Evolutionary conservation across 2,797 vertebrate species (phyloP), one percentile per base, ranked within the genome.

Genomic region (Epinephelus malabaricus): DNA sequence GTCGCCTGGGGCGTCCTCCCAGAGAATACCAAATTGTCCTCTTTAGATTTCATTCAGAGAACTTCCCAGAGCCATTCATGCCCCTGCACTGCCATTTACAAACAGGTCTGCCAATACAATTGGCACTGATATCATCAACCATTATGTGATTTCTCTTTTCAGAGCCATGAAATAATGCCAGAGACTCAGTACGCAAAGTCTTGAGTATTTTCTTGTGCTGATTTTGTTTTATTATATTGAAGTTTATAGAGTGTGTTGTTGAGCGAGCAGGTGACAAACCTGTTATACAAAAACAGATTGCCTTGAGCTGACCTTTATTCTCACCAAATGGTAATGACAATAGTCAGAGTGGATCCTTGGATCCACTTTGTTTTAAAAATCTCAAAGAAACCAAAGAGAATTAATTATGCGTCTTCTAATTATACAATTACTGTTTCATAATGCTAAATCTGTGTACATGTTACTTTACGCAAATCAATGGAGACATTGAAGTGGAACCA

Each of bases 41-140:
- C 63, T 85, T 85, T 59, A 58, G 60, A 63, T 76, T 88, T 82
- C 53, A 71, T 86, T 70, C 76, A 76, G 78, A 58, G 53, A 63
- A 66, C 53, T 73, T 87, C 73, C 38, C 8, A 13, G 19, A 76
- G 59, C 59, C 45, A 61, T 74, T 89, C 21, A 76, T 43, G 66
- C 72, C 63, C 55, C 65, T 0, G 7, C 69, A 34, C 21, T 43
- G 46, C 68, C 78, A 79, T 70, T 85, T 80, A 11, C 65, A 77
- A 82, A 80, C 84, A 66, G 58, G 60, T 64, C 71, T 61, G 63
- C 68, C 19, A 4, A 64, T 27, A 61, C 62, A 83, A 73, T 76
- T 65, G 69, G 43, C 40, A 18, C 30, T 83, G 73, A 80, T 80
- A 61, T 79, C 49, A 68, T 72, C 55, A 69, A 7, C 50, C 34